Evolutionary conservation across 2,888 invertebrate genomes (phyloP), one percentile per base, ranked within the genome.

Genomic region (Drosophila percnosoma): DNA sequence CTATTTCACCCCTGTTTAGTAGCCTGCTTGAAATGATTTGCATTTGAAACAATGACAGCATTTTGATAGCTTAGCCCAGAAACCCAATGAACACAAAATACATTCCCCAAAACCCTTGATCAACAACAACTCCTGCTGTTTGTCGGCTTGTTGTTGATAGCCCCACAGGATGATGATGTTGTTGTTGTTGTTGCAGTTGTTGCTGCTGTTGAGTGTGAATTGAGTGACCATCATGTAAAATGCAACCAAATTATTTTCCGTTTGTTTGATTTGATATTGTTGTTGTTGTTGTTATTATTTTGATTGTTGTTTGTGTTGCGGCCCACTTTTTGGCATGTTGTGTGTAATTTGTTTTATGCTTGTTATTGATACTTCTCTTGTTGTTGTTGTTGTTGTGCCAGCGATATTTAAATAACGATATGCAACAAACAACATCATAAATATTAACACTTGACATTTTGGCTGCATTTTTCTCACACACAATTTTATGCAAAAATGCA

Each of bases 41-140:
- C 84, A 85, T 87, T 80, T 73, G 82, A 75, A 87, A 87, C 87
- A 85, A 87, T 87, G 82, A 77, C 75, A 75, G 73, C 67, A 53
- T 67, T 86, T 71, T 69, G 83, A 74, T 75, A 74, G 80, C 70
- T 68, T 70, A 62, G 54, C 51, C 31, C 72, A 38, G 51, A 66
- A 60, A 42, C 40, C 61, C 45, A 8, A 48, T 38, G 45, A 45
- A 15, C 69, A 69, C 24, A 27, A 36, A 36, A 53, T 51, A 42
- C 68, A 29, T 24, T n/a, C 34, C 34, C 60, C 15, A 36, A 53
- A 4, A 21, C 48, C 40, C 34, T n/a, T n/a, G 45, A 45, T 45
- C 15, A 45, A 24, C 45, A 24, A 45, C 24, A 31, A 31, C 53
- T 36, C 36, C 42, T 61, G 63, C 70, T 57, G 54, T 34, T 48